Evolutionary conservation across 2,113 vertebrate species (phyloP), one percentile per base, ranked within the genome.

Genomic region (Miniopterus natalensis): DNA sequence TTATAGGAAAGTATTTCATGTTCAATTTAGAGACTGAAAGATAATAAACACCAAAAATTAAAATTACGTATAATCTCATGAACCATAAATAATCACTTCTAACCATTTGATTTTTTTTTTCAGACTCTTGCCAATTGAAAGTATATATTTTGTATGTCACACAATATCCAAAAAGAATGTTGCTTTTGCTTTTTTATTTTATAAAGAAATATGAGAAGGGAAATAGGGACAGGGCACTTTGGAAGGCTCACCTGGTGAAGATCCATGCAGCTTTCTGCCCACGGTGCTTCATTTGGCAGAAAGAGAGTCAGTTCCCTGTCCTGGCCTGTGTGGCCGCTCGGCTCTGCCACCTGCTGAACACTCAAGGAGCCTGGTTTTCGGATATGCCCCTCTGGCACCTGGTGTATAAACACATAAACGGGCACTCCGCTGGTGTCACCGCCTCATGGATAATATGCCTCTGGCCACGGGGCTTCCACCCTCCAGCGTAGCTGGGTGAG

Each of bases 191-290:
- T 84, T 85, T 29, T 68, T 71, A 11, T 36, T 77, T 84, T 90
- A 59, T 68, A 42, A 80, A 88, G 51, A n/a, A 65, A 77, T 25
- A 7, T 13, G 84, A 49, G 29, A 36, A 88, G 31, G 10, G 29
- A 73, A 88, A 97, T 65, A 49, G 84, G 85, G 13, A 36, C 36
- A 36, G 1, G 84, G 5, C 0, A 29, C 40, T 49, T 31, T 55
- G 85, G 81, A 94, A 98, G 90, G 95, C 90, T 97, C 9, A 13
- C 20, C 18, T 17, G 21, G 63, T 1, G 3, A 70, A 51, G 36
- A 61, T 65, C 40, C 4, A 63, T 2, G 14, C 21, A 65, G 77
- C 29, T n/a, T 84, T 55, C 55, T 65, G 77, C 63, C 49, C 53
- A 84, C n/a, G 40, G 36, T 36, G 23, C 6, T 90, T 73, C 6